A percentile compares a stretch with the other conserved stretches of the same genome.
Conservation (phyloP, 2,888 invertebrate species). For the Phrixothrix hirtus region DNA sequence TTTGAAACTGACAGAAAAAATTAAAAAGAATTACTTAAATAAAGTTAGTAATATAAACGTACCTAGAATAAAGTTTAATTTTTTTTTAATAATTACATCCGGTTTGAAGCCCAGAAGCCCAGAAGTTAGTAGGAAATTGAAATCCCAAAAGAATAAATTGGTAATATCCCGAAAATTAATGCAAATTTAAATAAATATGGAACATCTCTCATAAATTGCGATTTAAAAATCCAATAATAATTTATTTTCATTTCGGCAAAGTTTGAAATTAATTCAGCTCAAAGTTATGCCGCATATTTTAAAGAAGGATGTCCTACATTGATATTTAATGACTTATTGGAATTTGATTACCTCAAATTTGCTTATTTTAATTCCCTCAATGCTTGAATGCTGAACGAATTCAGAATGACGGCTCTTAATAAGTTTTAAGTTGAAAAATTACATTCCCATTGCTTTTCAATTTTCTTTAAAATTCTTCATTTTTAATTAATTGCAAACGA, state of each 20-base stretch:
- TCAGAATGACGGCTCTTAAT: too few relatives aligned
- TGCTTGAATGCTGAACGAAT: too few relatives aligned
- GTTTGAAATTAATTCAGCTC: conserved; percentile 39
- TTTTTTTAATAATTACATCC: conserved; percentile 8
- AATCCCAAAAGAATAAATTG: conserved; percentile 27
- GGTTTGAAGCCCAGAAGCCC: conserved; percentile 19
- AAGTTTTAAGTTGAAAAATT: too few relatives aligned
- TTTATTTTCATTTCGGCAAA: conserved; percentile 38
- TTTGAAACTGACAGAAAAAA: conserved; percentile 17
- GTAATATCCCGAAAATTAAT: conserved; percentile 29
- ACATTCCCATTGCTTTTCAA: too few relatives aligned
- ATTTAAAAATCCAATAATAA: conserved; percentile 37
- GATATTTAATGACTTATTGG: conserved; percentile 38
- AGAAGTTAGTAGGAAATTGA: conserved; percentile 19
- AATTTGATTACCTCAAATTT: conserved; percentile 27
- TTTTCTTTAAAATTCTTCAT: background rate
- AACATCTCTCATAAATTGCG: conserved; percentile 33
- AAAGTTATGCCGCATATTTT: conserved; percentile 27
- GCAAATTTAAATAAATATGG: conserved; percentile 33
- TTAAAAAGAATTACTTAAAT: background rate
- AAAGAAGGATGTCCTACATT: conserved; percentile 31
- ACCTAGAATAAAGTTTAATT: background rate
- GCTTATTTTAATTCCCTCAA: background rate
- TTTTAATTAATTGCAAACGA: background rate
- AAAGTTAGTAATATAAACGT: background rate